Base-by-base conservation (phyloP, 2,888 invertebrate species). In the Scaptomyza tumidula region DNA sequence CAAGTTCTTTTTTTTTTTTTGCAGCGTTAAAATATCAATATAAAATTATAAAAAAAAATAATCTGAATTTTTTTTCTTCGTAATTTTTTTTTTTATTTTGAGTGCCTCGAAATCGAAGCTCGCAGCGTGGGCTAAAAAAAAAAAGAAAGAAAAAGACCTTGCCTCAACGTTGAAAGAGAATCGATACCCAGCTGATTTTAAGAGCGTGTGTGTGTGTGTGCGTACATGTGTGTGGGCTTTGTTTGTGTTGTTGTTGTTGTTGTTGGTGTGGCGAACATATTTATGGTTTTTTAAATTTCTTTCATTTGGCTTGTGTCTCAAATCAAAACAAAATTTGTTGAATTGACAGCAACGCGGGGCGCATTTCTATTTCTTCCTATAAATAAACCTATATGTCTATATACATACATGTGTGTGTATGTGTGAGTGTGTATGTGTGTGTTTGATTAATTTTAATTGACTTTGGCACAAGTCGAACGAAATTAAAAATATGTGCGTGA, bases 261-360 rank as follows among this genome's bases (percentile, higher is more conserved):
- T 64, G 43, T 43, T 68, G 75, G 14, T 58, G 65, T 43, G 54
- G 63, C 63, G 67, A 80, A 61, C 64, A 86, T 81, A 70, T 80
- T 80, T 80, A 62, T 69, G 57, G 64, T 46, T 64, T 78, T 78
- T 46, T 19, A 64, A 60, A 69, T 66, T 73, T 78, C 62, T 64
- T 63, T 63, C 62, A 59, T 76, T 71, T 85, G 88, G 84, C 88
- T 86, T 82, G 82, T 82, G 82, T 82, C 82, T 88, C 77, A 73
- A 79, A 86, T 85, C 83, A 79, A 86, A 80, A 83, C 83, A 71
- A 70, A 78, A 59, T 76, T 81, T 78, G 52, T 55, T 63, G 57
- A 63, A 71, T 84, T 81, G 82, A 84, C 87, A 81, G 80, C 80
- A 54, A 60, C 56, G 75, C 75, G 75, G 75, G 75, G 46, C 35